Percentiles rank a stretch among this genome's conserved stretches.
Evolutionary conservation across 2,113 vertebrate species (phyloP).

Genomic region (Spheniscus mendiculus): DNA sequence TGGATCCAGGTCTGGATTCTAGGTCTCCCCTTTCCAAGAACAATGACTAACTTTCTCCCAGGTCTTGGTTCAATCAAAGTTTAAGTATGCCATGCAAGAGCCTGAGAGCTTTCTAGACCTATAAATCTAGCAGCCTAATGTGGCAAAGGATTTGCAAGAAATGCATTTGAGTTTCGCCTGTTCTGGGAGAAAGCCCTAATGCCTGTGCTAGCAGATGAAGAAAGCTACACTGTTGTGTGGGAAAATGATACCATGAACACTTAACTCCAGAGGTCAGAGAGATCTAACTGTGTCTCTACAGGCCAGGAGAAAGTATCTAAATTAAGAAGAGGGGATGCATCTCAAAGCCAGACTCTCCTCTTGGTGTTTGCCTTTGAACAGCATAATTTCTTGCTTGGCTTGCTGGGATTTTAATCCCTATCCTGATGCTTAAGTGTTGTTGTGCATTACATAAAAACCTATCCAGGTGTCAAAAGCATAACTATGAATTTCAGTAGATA

Average conservation of each 20-base stretch:
- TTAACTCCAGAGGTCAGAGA: neutral
- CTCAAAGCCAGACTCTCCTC: neutral
- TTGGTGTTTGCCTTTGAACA: neutral
- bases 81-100: neutral
- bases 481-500: neutral
- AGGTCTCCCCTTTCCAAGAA: neutral
- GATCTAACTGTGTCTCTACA: neutral
- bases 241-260: neutral
- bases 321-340: neutral
- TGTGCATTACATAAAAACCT: neutral
- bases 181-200: neutral
- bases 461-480: neutral
- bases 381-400: neutral
- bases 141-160: neutral
- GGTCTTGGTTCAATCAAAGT: neutral
- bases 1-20: neutral
- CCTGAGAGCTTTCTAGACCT: neutral
- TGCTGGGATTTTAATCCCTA: neutral
- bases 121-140: neutral
- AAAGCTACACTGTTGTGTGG: neutral
- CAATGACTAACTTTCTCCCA: neutral
- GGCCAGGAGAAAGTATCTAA: neutral
- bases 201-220: neutral
- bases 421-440: neutral
- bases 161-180: neutral